Evolutionary conservation across 2,113 vertebrate genomes (phyloP).

Genomic region (Xiphophorus couchianus): DNA sequence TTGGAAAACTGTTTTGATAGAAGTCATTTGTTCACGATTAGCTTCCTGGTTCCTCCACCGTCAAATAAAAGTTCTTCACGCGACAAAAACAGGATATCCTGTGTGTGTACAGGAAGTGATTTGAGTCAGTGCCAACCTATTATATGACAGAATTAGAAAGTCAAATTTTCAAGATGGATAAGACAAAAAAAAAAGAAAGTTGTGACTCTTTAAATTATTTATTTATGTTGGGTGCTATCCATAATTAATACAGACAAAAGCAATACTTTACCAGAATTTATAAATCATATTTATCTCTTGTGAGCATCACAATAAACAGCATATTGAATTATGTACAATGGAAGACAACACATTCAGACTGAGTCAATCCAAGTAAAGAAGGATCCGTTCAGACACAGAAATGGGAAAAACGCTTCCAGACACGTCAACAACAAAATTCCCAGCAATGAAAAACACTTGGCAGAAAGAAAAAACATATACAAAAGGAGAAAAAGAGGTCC

Average conservation of each 20-base stretch:
- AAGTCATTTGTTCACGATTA: conserved; percentile 85
- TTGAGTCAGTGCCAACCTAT: conserved; percentile 23
- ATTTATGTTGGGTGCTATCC: conserved; percentile 91
- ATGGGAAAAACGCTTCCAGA: conserved; percentile 83
- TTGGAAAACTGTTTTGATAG: conserved; percentile 83
- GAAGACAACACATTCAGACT: conserved; percentile 89
- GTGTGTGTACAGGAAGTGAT: conserved; percentile 31
- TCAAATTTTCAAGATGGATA: no score
- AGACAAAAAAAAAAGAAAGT: background rate
- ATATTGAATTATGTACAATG: conserved; percentile 87
- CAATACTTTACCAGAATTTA: conserved; percentile 84
- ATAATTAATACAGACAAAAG: conserved; percentile 92
- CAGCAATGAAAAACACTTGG: conserved; percentile 84
- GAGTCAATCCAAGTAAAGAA: conserved; percentile 83
- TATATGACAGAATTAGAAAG: no score
- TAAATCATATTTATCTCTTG: conserved; percentile 79
- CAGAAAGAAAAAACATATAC: conserved; percentile 84
- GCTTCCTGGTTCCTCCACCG: conserved; percentile 83
- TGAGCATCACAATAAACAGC: conserved; percentile 85
- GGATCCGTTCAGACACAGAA: conserved; percentile 72
- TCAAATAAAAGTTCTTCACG: conserved; percentile 33
- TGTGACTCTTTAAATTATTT: conserved; percentile 87
- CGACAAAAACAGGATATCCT: conserved; percentile 44
- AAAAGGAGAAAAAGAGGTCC: conserved; percentile 85
- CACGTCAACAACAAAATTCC: conserved; percentile 76